Base-by-base conservation (phyloP, 2,797 vertebrate species). In the Rhynchonycteris naso region DNA sequence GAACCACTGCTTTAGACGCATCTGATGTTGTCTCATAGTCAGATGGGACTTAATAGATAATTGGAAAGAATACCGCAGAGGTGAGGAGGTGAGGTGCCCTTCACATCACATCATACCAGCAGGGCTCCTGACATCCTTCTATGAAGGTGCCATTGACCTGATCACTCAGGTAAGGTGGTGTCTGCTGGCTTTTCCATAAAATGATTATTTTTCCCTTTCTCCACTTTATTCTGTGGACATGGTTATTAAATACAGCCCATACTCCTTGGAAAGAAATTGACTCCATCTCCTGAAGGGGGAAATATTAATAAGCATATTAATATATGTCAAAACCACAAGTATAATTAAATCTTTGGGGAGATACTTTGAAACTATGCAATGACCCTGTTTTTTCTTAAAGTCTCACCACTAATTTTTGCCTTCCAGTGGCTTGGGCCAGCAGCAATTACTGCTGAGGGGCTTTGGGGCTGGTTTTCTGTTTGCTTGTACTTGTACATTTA, bases 101-200 rank as follows among this genome's bases (percentile, higher is more conserved):
- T 59, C 52, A 5, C 11, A 0, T 21, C 22, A 5, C 12, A 1
- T 7, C 30, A 1, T 7, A 2, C 16, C 15, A 1, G 65, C 5
- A 43, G 35, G 35, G 52, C 24, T 59, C 21, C 0, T 0, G 6
- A n/a, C 2, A 4, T 33, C 80, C 16, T 18, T n/a, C 22, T 10
- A 18, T 43, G 6, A 0, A 0, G 38, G 66, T 24, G 21, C 10
- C 30, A 8, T 2, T 5, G 38, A n/a, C 35, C 22, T 5, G 28
- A 11, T 15, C 30, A 4, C 26, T 24, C 3, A 10, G 28, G 8
- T 7, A 33, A 4, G 21, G 68, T n/a, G 69, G 66, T 2, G 5
- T 30, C 19, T 47, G 38, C 68, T 2, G 30, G 28, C 5, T 21
- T 15, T 65, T 80, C 52, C 3, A 0, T 16, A 4, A 33, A 1